Conservation (phyloP, 2,797 vertebrate genomes). For the Scleropages formosus region DNA sequence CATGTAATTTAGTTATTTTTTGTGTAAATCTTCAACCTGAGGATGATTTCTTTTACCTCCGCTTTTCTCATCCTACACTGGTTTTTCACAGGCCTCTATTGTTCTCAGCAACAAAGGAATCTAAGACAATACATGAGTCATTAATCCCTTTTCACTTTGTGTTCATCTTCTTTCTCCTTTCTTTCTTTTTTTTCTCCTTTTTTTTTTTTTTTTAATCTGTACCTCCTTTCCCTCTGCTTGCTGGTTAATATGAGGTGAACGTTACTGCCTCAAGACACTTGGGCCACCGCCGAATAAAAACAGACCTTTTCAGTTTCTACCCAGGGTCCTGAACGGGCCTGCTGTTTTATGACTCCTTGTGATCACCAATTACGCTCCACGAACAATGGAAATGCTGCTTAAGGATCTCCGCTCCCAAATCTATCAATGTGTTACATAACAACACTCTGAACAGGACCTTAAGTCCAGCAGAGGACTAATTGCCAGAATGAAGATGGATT, state of each 20-base stretch:
- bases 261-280: constrained; percentile 53
- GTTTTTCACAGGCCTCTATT: constrained; percentile 62
- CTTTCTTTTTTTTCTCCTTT: constrained; percentile 40
- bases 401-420: constrained; percentile 61
- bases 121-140: constrained; percentile 76
- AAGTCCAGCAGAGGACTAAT: constrained; percentile 48
- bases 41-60: constrained; percentile 60
- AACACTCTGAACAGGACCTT: constrained; percentile 60
- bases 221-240: constrained; percentile 51
- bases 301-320: constrained; percentile 56
- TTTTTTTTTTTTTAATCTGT: constrained; percentile 57
- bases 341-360: constrained; percentile 64
- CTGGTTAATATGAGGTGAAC: constrained; percentile 73
- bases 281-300: constrained; percentile 53
- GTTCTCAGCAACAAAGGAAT: constrained; percentile 73
- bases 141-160: constrained; percentile 74
- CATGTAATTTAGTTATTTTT: constrained; percentile 84
- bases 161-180: constrained; percentile 46
- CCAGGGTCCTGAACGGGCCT: constrained; percentile 52
- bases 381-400: constrained; percentile 65
- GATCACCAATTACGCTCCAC: constrained; percentile 69
- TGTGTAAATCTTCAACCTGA: constrained; percentile 77
- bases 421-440: constrained; percentile 64
- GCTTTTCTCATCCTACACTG: constrained; percentile 55
- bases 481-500: constrained; percentile 64